Base-by-base conservation (phyloP, 2,113 vertebrate species). In the Anoura caudifer region DNA sequence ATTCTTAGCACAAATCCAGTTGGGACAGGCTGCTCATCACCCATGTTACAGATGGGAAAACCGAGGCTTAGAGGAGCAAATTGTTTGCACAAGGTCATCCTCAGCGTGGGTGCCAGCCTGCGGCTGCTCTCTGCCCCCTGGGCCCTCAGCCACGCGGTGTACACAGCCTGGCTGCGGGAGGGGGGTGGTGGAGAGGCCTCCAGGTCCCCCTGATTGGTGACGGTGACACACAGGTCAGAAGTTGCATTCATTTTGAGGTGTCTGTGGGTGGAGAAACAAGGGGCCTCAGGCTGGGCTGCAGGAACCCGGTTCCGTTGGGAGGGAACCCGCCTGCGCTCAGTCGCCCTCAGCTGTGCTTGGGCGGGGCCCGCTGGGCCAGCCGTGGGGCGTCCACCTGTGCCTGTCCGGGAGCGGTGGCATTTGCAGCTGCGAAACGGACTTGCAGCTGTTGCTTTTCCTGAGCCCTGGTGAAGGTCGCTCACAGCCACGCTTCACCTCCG, bases 311-410 rank as follows among this genome's bases (percentile, higher is more conserved):
- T 33, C 17, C 17, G 1, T 3, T 2, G 33, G 41, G 8, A 22
- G 65, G n/a, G 5, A 7, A 7, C 20, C 36, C 4, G 0, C 67
- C 38, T 31, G 36, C 33, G 5, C 14, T 12, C 33, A 8, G 16
- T 3, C 3, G 56, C 85, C 4, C 15, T 1, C 47, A 4, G 72
- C 70, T 1, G 5, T 33, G 38, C 20, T 15, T 20, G 3, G 33
- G 19, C 15, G 41, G 65, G 82, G 45, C 31, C 69, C 15, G 38
- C 28, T 0, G 3, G 54, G 45, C 10, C 75, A 1, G n/a, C 76
- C 2, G 1, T 5, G 19, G 7, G 0, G 16, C 0, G 0, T 3
- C 14, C 0, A 7, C 45, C 61, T 15, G 0, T 11, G n/a, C 20
- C n/a, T 61, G 12, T 20, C 28, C 22, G 17, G 56, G 36, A 47